A percentile compares a stretch with the other conserved stretches of the same genome.
These are phyloP conservation scores for Parnassius apollo DNA, from an alignment of 2,888 invertebrate species.

Conservation along the genomic window DNA sequence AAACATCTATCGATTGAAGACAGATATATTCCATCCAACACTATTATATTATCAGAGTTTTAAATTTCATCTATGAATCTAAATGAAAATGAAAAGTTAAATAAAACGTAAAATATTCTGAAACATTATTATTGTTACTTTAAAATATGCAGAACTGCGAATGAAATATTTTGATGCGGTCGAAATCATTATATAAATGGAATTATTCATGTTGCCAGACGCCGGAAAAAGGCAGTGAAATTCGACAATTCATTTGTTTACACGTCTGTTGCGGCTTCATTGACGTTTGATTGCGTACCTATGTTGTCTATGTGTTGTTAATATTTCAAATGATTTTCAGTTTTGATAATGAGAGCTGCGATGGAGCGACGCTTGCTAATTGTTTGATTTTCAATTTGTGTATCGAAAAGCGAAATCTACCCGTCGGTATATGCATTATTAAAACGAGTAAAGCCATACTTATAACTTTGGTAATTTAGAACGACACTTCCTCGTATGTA, in stretches of 20 bases:
- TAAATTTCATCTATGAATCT: not conserved
- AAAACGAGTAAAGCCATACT: conserved; percentile 38
- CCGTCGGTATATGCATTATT: conserved; percentile 30
- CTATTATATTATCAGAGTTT: no score
- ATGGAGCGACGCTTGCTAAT: conserved; percentile 30
- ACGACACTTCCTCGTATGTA: conserved; percentile 61
- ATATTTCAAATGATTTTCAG: conserved; percentile 46
- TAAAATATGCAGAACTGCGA: conserved; percentile 73
- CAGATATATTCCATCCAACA: conserved; percentile 18
- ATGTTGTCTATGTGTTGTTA: conserved; percentile 37
- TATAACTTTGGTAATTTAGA: conserved; percentile 46
- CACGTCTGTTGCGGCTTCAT: conserved; percentile 62
- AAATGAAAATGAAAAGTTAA: conserved; percentile 27
- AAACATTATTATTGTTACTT: conserved; percentile 67
- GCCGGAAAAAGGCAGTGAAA: conserved; percentile 70
- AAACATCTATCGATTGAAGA: conserved; percentile 19
- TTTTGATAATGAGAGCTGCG: conserved; percentile 48
- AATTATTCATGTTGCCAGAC: conserved; percentile 74
- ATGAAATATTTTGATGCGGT: conserved; percentile 77
- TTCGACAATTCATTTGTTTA: conserved; percentile 73
- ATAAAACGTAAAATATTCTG: conserved; percentile 47
- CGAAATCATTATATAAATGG: conserved; percentile 71
- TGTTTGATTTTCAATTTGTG: conserved; percentile 24
- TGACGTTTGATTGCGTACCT: conserved; percentile 50
- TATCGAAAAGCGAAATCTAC: conserved; percentile 19